Conservation (phyloP, 2,113 vertebrate species). For the Epinephelus fuscoguttatus region DNA sequence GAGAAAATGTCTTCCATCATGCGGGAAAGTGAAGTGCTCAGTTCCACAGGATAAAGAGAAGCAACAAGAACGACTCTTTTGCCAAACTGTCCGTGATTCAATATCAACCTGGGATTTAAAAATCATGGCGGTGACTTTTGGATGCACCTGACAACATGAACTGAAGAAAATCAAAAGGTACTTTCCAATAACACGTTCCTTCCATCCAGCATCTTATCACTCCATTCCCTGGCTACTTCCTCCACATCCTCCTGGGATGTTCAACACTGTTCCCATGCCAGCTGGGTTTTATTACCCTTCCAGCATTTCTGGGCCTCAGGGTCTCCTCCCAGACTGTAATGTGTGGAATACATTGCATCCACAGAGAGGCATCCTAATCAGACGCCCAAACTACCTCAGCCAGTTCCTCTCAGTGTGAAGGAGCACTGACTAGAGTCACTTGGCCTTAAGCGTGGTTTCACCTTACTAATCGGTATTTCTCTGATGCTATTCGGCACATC, state of each 20-base stretch:
- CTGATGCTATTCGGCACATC: no score
- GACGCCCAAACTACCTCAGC: neutral
- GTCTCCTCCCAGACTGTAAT: neutral
- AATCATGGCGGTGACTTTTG: neutral
- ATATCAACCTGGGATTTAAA: neutral
- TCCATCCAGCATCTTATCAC: neutral
- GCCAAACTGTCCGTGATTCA: no score
- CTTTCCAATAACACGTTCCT: neutral
- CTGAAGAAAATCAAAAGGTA: neutral
- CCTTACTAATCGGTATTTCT: no score
- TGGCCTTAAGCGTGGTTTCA: no score
- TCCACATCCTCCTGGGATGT: neutral
- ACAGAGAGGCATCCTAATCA: neutral
- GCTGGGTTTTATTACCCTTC: neutral
- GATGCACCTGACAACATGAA: neutral
- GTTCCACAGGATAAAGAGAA: neutral
- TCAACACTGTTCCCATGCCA: neutral
- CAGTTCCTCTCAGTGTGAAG: neutral
- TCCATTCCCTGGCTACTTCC: neutral
- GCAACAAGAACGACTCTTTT: no score
- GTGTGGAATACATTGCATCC: neutral
- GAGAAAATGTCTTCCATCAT: neutral
- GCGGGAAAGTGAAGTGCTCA: neutral
- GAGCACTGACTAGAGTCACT: neutral
- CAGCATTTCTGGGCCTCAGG: slow-evolving; percentile 4